Percentiles rank a stretch among this genome's conserved stretches.
phyloP scores from a whole-genome alignment of 1,140 invertebrate species.

The Melanaphis sacchari region DNA sequence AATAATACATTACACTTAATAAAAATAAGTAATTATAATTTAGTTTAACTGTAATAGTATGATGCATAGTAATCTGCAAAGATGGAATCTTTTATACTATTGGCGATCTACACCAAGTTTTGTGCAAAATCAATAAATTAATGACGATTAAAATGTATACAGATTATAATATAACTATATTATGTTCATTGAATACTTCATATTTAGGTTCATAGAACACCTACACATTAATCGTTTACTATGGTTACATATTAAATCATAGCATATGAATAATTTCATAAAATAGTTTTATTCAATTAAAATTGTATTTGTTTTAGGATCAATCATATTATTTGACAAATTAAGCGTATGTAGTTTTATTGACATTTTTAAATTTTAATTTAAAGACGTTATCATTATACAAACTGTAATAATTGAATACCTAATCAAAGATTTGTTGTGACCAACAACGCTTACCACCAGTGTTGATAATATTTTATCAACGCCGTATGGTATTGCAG shows the following conservation, averaged over 20 bases:
- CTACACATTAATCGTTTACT: too few relatives aligned
- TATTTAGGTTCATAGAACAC: too few relatives aligned
- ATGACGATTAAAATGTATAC: neutral
- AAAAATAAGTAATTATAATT: neutral
- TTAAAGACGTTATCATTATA: neutral
- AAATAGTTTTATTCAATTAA: too few relatives aligned
- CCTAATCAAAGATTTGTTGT: neutral
- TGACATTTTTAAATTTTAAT: neutral
- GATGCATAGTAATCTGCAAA: too few relatives aligned
- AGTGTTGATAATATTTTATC: neutral
- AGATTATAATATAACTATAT: neutral
- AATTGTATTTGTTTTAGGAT: neutral
- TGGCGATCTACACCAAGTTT: too few relatives aligned
- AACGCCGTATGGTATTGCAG: too few relatives aligned
- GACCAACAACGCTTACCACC: neutral
- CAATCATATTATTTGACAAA: neutral
- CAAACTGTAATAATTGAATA: neutral
- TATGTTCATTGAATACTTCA: too few relatives aligned
- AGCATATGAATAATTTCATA: too few relatives aligned
- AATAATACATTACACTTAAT: too few relatives aligned
- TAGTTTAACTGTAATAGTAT: too few relatives aligned
- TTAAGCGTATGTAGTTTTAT: neutral
- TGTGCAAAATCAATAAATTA: neutral
- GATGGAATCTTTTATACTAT: too few relatives aligned
- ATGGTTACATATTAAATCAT: too few relatives aligned